Percentiles rank a stretch among this genome's conserved stretches.
These are phyloP conservation scores for Archips crataeganus DNA, from an alignment of 2,888 invertebrate genomes.

Conservation along the genomic window DNA sequence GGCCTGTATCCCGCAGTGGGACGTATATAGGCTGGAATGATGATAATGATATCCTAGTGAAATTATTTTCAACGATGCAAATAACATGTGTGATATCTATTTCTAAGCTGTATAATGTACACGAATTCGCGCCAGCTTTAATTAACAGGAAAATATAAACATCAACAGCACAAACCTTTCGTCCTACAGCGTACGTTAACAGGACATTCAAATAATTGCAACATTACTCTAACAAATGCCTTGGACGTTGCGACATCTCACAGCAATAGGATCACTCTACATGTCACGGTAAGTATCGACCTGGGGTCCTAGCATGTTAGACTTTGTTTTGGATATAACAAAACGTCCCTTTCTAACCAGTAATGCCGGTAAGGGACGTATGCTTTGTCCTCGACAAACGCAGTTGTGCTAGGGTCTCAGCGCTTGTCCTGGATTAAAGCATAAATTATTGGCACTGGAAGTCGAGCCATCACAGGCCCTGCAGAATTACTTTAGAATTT, in stretches of 20 bases:
- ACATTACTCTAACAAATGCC: constrained; percentile 35
- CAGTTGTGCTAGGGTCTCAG: background rate
- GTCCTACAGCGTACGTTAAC: constrained; percentile 14
- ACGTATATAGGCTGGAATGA: too few relatives aligned
- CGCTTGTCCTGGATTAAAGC: constrained; percentile 21
- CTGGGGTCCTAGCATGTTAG: background rate
- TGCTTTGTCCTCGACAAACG: background rate
- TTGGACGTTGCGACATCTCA: constrained; percentile 23
- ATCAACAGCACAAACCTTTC: background rate
- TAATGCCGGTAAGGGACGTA: background rate
- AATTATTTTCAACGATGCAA: too few relatives aligned
- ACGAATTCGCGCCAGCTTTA: background rate
- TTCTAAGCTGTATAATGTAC: too few relatives aligned
- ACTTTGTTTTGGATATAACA: background rate
- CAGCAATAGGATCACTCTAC: constrained; percentile 25
- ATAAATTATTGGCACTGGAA: constrained; percentile 26
- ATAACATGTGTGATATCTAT: too few relatives aligned
- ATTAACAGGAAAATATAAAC: background rate
- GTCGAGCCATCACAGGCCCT: constrained; percentile 10
- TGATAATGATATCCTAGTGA: too few relatives aligned
- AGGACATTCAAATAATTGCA: constrained; percentile 36
- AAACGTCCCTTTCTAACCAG: too few relatives aligned
- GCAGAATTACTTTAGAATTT: constrained; percentile 25
- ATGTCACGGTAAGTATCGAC: constrained; percentile 20
- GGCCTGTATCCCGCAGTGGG: too few relatives aligned